A percentile compares a stretch with the other conserved stretches of the same genome.
Evolutionary conservation across 2,113 vertebrate genomes (phyloP).

Genomic region (Martes martes): DNA sequence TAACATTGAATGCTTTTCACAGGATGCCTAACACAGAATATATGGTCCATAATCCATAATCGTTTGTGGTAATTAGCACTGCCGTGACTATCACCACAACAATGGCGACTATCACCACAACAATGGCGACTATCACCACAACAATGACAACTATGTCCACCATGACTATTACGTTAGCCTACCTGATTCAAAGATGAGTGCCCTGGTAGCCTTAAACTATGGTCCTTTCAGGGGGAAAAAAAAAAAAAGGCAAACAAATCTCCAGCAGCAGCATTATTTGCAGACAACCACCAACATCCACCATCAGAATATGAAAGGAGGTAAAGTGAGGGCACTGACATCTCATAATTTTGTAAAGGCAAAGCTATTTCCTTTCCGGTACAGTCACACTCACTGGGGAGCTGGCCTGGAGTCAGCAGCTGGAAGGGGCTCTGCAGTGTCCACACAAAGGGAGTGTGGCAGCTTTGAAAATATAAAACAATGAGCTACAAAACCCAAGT

Average conservation of each 20-base stretch:
- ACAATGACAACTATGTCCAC: background rate
- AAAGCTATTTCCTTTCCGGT: background rate
- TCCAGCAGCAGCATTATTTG: no score
- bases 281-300: no score
- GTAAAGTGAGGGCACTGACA: background rate
- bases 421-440: background rate
- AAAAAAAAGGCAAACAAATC: no score
- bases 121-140: background rate
- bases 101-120: background rate
- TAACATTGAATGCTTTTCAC: background rate
- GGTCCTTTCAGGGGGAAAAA: background rate
- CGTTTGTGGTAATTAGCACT: background rate
- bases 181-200: background rate
- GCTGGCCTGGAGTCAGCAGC: background rate
- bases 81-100: no score
- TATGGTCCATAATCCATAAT: background rate
- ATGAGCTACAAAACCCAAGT: background rate
- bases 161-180: background rate
- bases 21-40: background rate
- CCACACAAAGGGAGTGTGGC: background rate
- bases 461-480: conserved; percentile 13
- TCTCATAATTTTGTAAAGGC: background rate
- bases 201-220: background rate
- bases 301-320: background rate
- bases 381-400: background rate